Evolutionary conservation across 2,888 invertebrate species (phyloP), one percentile per base, ranked within the genome.

Genomic region (Oscheius sp.): DNA sequence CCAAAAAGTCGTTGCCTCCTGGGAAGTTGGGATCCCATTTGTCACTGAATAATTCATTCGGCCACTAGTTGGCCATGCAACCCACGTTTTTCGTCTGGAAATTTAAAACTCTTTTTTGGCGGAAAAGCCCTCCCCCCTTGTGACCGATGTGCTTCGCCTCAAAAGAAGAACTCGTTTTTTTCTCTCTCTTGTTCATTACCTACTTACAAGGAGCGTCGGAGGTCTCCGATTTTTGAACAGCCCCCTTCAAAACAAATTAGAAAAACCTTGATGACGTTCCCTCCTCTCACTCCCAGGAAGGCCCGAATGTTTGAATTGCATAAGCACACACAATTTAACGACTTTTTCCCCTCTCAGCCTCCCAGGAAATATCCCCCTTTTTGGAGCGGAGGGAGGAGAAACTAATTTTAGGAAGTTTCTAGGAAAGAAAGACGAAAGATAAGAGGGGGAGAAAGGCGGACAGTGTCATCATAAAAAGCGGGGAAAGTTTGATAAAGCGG

Each of bases 161-260:
- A 20, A 48, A 48, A 48, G 48, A 25, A 3, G 25, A 25, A 48
- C 37, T 37, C 37, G 37, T 12, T 3, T 23, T 20, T 48, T 48
- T 45, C 5, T 25, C 48, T 48, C 48, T 48, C 48, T 25, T 15
- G 48, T n/a, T 20, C 48, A 48, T 48, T 48, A 48, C 53, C 55
- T 55, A 34, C 55, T 55, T 55, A 52, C 52, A 53, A n/a, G 53
- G 33, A 48, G 48, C 17, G 23, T 12, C 37, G 34, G 20, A 42
- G 12, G 15, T 42, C 42, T 34, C 20, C 37, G 55, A 55, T 55
- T 55, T 31, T 55, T 55, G 55, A 55, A 55, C 55, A 55, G 20
- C 34, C 34, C n/a, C 55, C 34, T 55, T 34, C 34, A 55, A 55
- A 55, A 55, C 55, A 55, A 55, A 55, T 55, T 55, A 37, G 34